Evolutionary conservation across 1,140 invertebrate genomes (phyloP).

Genomic region (Drosophila novamexicana): DNA sequence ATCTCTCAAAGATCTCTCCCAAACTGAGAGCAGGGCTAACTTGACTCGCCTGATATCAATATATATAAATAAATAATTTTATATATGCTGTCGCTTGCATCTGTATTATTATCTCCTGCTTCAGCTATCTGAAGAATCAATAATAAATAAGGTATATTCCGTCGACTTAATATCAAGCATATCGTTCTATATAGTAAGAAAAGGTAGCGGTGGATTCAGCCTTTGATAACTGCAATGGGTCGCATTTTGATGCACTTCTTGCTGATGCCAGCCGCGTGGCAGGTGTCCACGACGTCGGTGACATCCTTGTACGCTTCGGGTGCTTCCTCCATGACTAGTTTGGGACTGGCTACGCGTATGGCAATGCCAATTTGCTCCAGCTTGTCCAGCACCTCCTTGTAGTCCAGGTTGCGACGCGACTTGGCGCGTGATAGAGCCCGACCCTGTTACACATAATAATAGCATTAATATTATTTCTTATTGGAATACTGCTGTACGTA

Average conservation of each 20-base stretch:
- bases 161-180: slow-evolving; percentile 3
- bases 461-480: neutral
- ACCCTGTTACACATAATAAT: slow-evolving; percentile 87
- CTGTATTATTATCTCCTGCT: too few relatives aligned
- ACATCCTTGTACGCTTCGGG: slow-evolving; percentile 99
- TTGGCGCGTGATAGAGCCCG: slow-evolving; percentile 98
- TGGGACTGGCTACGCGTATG: slow-evolving; percentile 99
- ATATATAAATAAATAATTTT: too few relatives aligned
- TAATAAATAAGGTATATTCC: neutral
- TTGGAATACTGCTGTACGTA: slow-evolving; percentile 86
- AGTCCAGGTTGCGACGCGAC: slow-evolving; percentile 97
- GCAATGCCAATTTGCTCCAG: slow-evolving; percentile 94
- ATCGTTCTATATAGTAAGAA: neutral
- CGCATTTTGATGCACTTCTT: slow-evolving; percentile 98
- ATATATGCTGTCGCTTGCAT: too few relatives aligned
- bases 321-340: slow-evolving; percentile 99
- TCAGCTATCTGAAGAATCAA: neutral
- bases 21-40: too few relatives aligned
- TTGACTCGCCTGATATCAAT: too few relatives aligned
- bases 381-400: slow-evolving; percentile 94
- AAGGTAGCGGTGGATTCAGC: slow-evolving; percentile 85
- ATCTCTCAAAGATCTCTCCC: too few relatives aligned
- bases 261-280: slow-evolving; percentile 98
- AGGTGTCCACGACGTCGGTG: slow-evolving; percentile 99
- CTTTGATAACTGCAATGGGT: slow-evolving; percentile 99